Evolutionary conservation across 2,797 vertebrate genomes (phyloP), one percentile per base, ranked within the genome.

Genomic region (Diplodus sargus): DNA sequence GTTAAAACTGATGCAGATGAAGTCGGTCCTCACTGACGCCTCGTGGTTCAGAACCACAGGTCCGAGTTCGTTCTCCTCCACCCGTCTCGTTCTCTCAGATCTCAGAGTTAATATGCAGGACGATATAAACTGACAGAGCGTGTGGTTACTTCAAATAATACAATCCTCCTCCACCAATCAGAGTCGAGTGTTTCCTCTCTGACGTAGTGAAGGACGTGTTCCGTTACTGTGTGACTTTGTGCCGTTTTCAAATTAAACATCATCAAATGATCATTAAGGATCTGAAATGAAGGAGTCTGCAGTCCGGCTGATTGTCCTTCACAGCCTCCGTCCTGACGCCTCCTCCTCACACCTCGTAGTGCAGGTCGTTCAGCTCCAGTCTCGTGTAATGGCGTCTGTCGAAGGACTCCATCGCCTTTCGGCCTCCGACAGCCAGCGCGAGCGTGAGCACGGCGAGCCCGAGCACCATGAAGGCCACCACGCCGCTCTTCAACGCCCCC

Each of bases 351-450:
- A 97, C 95, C 72, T 97, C 97, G 18, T 97, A 95, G 83, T 99
- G 98, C 78, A 99, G 96, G 63, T 97, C 97, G 57, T 97, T 98
- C 76, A 99, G 97, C 91, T 99, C 98, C 79, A 99, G 94, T 77
- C 96, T 94, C 0, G 97, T 97, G 87, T 99, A 99, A 54, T 92
- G 97, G 22, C 95, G 96, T 51, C 96, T 91, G 85, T 93, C 96
- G 47, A 97, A 96, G 0, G 96, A 97, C 85, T 98, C 96, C 0
- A 94, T 89, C 0, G 97, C 92, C 71, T 95, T 97, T n/a, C 95
- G 96, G 3, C 95, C 96, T 0, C 95, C 90, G 11, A 97, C 70
- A 0, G 89, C 91, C 17, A 97, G 78, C 0, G 95, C 94, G 70
- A 97, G 76, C 3, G 91, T 70, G 12, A 99, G 93, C 80, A 96